These are phyloP conservation scores for Thereva unica DNA, from an alignment of 2,888 invertebrate genomes.

Conservation along the genomic window DNA sequence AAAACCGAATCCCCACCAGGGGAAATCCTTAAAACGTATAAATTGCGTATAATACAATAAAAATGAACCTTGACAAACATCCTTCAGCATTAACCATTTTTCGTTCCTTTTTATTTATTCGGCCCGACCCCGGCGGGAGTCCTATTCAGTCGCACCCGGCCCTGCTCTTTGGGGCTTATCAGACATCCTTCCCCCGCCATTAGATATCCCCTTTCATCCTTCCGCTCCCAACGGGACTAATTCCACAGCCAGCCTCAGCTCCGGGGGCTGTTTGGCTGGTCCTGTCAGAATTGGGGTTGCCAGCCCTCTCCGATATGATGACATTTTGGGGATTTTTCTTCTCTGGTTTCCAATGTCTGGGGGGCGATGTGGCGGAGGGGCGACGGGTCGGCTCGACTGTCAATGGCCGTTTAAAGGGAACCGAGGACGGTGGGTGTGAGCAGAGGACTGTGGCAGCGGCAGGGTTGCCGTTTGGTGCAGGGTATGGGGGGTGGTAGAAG, in stretches of 20 bases:
- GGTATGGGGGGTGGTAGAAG: neutral
- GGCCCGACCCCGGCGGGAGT: slow-evolving; percentile 7
- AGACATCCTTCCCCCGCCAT: neutral
- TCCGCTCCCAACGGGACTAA: neutral
- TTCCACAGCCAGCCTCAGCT: neutral
- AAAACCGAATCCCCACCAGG: neutral
- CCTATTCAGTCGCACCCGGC: slow-evolving; percentile 6
- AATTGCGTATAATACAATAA: slow-evolving; percentile 41
- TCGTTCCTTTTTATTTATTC: slow-evolving; percentile 27
- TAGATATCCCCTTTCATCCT: neutral
- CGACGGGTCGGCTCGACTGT: neutral
- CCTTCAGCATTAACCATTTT: slow-evolving; percentile 40
- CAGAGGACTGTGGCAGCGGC: neutral
- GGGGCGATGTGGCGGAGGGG: no score
- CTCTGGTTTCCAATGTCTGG: neutral
- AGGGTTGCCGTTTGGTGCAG: slow-evolving; percentile 6
- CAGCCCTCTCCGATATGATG: slow-evolving; percentile 18
- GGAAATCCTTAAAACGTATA: slow-evolving; percentile 39
- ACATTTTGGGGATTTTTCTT: slow-evolving; percentile 13
- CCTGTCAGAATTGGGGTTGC: slow-evolving; percentile 27
- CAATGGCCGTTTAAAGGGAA: slow-evolving; percentile 1
- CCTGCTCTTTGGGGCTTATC: neutral
- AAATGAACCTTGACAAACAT: slow-evolving; percentile 42
- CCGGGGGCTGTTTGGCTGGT: neutral
- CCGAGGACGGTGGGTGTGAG: neutral